A percentile compares a stretch with the other conserved stretches of the same genome.
Evolutionary conservation across 2,113 vertebrate species (phyloP).

Genomic region (Chionodraco myersi): DNA sequence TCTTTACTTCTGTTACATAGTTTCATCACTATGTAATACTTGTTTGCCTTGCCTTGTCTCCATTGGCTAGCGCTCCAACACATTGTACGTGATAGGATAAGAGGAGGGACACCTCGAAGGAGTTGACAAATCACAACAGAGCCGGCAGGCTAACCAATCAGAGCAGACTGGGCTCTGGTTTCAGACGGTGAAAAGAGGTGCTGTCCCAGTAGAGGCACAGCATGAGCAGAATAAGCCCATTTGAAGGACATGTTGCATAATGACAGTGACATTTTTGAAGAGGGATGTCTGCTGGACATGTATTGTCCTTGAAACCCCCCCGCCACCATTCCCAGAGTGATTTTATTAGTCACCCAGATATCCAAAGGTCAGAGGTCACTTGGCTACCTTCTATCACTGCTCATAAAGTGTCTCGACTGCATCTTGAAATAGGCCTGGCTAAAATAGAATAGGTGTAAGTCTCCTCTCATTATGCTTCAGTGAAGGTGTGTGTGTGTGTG

Average conservation of each 20-base stretch:
- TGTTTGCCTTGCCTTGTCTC: no score
- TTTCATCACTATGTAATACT: no score
- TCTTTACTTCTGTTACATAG: no score
- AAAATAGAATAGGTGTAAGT: slow-evolving; percentile 73
- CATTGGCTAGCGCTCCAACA: no score
- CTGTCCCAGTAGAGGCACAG: no score
- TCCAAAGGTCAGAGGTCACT: slow-evolving; percentile 66
- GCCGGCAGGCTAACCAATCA: no score
- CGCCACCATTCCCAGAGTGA: neutral
- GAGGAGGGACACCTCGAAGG: no score
- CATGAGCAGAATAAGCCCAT: neutral
- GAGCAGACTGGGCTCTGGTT: no score
- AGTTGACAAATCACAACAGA: no score
- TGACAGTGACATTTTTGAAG: neutral
- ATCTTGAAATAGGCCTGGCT: slow-evolving; percentile 70
- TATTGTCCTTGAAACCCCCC: slow-evolving; percentile 2
- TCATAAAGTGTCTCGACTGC: slow-evolving; percentile 51
- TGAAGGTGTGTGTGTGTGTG: slow-evolving; percentile 33
- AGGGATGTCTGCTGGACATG: neutral
- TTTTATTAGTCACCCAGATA: slow-evolving; percentile 44
- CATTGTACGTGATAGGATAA: no score
- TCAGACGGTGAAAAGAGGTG: no score
- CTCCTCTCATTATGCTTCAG: slow-evolving; percentile 51
- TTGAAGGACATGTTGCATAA: neutral
- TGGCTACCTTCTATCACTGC: slow-evolving; percentile 62